Conservation (phyloP, 2,113 vertebrate genomes). For the Notiomystis cincta region DNA sequence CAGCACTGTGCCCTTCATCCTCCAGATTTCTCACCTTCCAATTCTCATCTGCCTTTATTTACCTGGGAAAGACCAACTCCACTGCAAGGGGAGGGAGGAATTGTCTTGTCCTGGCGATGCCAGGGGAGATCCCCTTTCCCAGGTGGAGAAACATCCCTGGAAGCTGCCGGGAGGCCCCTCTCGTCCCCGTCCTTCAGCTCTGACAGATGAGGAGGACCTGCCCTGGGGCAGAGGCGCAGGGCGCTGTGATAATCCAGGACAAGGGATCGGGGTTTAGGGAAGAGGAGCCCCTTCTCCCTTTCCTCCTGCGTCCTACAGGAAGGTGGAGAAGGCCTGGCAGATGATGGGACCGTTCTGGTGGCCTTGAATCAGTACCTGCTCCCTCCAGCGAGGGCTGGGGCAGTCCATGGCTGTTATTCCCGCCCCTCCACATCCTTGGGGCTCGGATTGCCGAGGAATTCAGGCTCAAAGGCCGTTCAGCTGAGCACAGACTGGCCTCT, state of each 20-base stretch:
- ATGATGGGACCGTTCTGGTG: not conserved
- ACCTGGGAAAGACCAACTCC: not conserved
- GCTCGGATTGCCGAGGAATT: not conserved
- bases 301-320: not conserved
- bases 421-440: not conserved
- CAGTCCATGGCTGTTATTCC: not conserved
- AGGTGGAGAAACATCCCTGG: not conserved
- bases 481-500: not conserved
- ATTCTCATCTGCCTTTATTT: not conserved
- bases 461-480: not conserved
- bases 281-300: not conserved
- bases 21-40: not conserved
- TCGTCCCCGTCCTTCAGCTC: not conserved
- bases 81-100: not conserved
- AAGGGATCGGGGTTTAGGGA: not conserved
- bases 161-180: not conserved
- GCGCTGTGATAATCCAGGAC: not conserved
- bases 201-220: not conserved
- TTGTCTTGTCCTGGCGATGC: not conserved
- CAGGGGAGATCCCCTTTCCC: not conserved
- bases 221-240: not conserved
- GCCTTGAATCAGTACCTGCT: not conserved
- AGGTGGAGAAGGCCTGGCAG: not conserved
- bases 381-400: not conserved
- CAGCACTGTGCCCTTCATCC: not conserved